phyloP scores from a whole-genome alignment of 2,888 invertebrate genomes.

The Archips crataeganus region DNA sequence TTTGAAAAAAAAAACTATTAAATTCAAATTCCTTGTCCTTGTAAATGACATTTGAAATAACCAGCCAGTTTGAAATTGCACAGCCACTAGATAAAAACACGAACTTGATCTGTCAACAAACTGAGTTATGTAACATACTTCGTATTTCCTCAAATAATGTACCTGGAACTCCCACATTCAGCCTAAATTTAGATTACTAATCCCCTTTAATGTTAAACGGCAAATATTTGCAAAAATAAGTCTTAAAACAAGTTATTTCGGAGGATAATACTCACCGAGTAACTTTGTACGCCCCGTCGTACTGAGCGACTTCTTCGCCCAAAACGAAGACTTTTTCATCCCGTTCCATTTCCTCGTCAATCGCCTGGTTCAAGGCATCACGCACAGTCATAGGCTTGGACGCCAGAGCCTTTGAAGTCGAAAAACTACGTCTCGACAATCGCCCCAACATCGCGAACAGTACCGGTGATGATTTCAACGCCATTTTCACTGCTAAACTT shows the following conservation, averaged over 20 bases:
- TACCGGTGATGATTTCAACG: slow-evolving; percentile 79
- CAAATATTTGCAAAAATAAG: not conserved
- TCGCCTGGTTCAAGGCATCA: slow-evolving; percentile 97
- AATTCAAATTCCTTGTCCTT: slow-evolving; percentile 15
- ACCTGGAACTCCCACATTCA: not conserved
- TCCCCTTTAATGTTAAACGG: not conserved
- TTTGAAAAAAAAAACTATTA: not conserved
- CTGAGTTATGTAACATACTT: slow-evolving; percentile 68
- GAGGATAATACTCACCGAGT: slow-evolving; percentile 77
- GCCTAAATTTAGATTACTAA: not conserved
- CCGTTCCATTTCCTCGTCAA: slow-evolving; percentile 98
- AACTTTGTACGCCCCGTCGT: slow-evolving; percentile 99
- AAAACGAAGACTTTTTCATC: slow-evolving; percentile 96
- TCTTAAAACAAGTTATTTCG: slow-evolving; percentile 20
- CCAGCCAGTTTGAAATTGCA: slow-evolving; percentile 31
- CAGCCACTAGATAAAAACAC: slow-evolving; percentile 38
- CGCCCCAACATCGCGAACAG: slow-evolving; percentile 66
- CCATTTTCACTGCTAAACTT: slow-evolving; percentile 69
- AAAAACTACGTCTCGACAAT: slow-evolving; percentile 72
- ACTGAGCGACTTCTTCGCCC: slow-evolving; percentile 99
- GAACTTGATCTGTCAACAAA: slow-evolving; percentile 60
- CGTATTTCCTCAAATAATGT: slow-evolving; percentile 7
- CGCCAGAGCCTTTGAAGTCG: slow-evolving; percentile 70
- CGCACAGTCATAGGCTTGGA: slow-evolving; percentile 94
- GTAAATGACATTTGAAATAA: slow-evolving; percentile 27